These are phyloP conservation scores for Ceratothoa steindachneri DNA, from an alignment of 2,888 invertebrate genomes.

Conservation along the genomic window DNA sequence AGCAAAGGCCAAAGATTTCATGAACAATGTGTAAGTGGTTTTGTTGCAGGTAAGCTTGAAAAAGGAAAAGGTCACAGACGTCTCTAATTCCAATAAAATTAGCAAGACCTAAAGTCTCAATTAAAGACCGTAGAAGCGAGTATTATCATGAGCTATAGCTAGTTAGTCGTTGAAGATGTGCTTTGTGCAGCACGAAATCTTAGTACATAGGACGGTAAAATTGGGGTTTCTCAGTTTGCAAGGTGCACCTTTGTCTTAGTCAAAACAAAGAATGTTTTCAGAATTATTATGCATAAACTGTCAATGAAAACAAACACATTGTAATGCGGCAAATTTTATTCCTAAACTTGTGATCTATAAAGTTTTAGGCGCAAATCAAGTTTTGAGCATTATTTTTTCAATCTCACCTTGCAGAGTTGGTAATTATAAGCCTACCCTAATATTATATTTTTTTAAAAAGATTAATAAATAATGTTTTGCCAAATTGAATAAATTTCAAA, in stretches of 20 bases:
- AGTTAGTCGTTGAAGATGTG: neutral
- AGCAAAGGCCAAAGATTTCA: neutral
- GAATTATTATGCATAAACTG: neutral
- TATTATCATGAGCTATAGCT: neutral
- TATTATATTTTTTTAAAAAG: no score
- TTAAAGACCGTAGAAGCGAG: neutral
- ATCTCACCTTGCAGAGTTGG: no score
- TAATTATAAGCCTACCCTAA: no score
- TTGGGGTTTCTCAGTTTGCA: neutral
- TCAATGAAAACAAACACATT: neutral
- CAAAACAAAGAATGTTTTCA: neutral
- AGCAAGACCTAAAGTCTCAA: neutral
- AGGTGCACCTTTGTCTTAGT: neutral
- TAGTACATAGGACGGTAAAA: neutral
- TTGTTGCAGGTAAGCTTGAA: no score
- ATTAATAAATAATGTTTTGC: no score
- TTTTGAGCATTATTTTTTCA: no score
- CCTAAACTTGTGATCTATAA: neutral
- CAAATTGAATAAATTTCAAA: no score
- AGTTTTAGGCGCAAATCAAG: neutral
- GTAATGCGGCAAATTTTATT: neutral
- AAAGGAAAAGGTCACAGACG: no score
- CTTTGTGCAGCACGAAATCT: neutral
- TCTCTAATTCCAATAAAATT: neutral
- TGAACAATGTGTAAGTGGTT: no score